Evolutionary conservation across 1,140 invertebrate species (phyloP), one percentile per base, ranked within the genome.

Genomic region (Limonius californicus): DNA sequence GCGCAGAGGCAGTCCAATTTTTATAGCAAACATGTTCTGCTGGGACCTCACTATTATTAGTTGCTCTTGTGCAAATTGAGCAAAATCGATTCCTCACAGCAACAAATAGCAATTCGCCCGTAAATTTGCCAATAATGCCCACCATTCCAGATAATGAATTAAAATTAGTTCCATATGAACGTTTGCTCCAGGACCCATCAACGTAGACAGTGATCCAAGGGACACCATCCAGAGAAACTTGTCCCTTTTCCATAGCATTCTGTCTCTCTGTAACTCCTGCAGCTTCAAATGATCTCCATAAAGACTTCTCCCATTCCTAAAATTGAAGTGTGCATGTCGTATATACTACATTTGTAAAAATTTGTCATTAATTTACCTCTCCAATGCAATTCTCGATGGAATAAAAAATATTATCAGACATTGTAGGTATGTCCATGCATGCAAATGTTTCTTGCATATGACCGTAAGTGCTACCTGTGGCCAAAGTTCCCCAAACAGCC

Each of bases 1-100:
- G 69, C 0, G 74, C 76, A 47, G 65, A 66, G 1, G 63, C 64
- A 14, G 65, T 62, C 63, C 69, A 79, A 61, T 77, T 78, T 68
- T 71, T 72, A 20, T 27, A 74, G 35, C 76, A 77, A 12, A 1
- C 15, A 61, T 77, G 73, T 19, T 9, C 2, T 12, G 15, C n/a
- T 20, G 39, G 16, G 9, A 43, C 12, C 20, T 8, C 8, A 7
- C 20, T 43, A 20, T 18, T 15, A 19, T 60, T 60, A 20, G 2
- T 27, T 16, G 43, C 58, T 16, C 23, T 8, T 8, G 18, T 19
- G 16, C 58, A 60, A 30, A 60, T 54, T n/a, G 27, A 27, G 27
- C 58, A 60, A 23, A 45, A 60, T 60, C 74, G 14, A 71, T 63
- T 68, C 79, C 75, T 12, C n/a, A 59, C 45, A 3, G 23, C 45